Evolutionary conservation across 1,140 invertebrate species (phyloP).

Genomic region (Berghia stephanieae): DNA sequence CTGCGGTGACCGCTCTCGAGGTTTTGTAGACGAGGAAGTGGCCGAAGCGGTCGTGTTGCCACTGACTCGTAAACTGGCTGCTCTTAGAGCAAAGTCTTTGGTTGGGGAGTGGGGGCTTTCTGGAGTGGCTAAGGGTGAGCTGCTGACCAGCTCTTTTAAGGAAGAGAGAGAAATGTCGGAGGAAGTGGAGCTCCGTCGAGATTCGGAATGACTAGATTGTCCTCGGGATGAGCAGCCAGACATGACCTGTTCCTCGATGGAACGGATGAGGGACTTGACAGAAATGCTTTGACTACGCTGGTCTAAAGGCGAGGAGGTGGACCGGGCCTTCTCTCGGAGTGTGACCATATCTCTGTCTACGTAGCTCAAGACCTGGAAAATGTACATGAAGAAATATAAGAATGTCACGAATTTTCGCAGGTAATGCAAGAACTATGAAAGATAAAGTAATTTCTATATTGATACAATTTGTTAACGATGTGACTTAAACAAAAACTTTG

Average conservation of each 20-base stretch:
- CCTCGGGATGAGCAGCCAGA: conserved; percentile 57
- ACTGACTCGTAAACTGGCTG: neutral
- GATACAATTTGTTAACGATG: too few relatives aligned
- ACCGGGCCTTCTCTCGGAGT: conserved; percentile 42
- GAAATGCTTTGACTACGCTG: conserved; percentile 73
- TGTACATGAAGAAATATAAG: too few relatives aligned
- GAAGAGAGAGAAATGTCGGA: conserved; percentile 38
- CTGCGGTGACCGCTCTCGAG: too few relatives aligned
- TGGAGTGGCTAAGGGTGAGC: conserved; percentile 42
- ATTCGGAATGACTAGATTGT: conserved; percentile 56
- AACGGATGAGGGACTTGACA: conserved; percentile 88
- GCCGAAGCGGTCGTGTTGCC: neutral
- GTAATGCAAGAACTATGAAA: too few relatives aligned
- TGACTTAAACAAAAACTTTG: too few relatives aligned
- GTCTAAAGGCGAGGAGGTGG: conserved; percentile 42
- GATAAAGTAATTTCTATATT: too few relatives aligned
- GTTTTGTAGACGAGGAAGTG: conserved; percentile 15
- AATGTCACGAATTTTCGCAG: too few relatives aligned
- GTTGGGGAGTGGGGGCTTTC: conserved; percentile 44
- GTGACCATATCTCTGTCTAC: conserved; percentile 57
- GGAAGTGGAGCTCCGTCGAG: conserved; percentile 54
- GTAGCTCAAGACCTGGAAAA: conserved; percentile 37
- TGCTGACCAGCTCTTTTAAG: conserved; percentile 47
- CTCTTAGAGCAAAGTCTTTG: conserved; percentile 42
- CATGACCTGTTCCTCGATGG: conserved; percentile 84